Base-by-base conservation (phyloP, 2,797 vertebrate species). In the Diplodus sargus region DNA sequence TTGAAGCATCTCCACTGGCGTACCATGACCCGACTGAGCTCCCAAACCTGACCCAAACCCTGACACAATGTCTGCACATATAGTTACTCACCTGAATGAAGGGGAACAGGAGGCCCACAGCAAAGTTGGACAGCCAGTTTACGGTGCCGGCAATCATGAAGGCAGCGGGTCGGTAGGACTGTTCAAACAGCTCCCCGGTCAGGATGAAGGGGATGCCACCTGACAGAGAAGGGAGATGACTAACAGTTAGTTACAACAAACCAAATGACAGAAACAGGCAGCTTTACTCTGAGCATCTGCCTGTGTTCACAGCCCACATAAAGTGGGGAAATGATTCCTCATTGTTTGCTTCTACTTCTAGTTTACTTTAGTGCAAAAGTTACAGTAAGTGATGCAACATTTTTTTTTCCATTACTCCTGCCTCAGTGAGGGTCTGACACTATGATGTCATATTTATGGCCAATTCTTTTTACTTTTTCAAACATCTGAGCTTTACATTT, bases 141-240 rank as follows among this genome's bases (percentile, higher is more conserved):
- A 98, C 89, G 0, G 89, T 94, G 39, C 98, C 98, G 3, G 96
- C 96, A 1, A 98, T 92, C 94, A 97, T 95, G 91, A 98, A 99
- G 0, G 98, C 98, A 0, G 98, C 95, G 0, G 98, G 96, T 52
- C 96, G 93, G 89, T 97, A 96, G 0, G 97, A 94, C 73, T 98
- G 97, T 81, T 98, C 96, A 92, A 99, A 99, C 70, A 98, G 85
- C 86, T 99, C 98, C 0, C 96, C 96, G 0, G 98, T 98, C 91
- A 99, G 91, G 85, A 98, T 79, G 80, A 99, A 99, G 0, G 98
- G 98, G 82, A 99, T 97, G 5, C 98, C 98, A 75, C 98, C 98
- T 99, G 90, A 14, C 5, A 17, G 22, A 64, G 43, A 70, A 16
- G 3, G 59, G 6, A 78, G 13, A 54, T 67, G 23, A 80, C n/a